A percentile compares a stretch with the other conserved stretches of the same genome.
These are phyloP conservation scores for Drosophila burlai DNA, from an alignment of 1,140 invertebrate species.

Conservation along the genomic window DNA sequence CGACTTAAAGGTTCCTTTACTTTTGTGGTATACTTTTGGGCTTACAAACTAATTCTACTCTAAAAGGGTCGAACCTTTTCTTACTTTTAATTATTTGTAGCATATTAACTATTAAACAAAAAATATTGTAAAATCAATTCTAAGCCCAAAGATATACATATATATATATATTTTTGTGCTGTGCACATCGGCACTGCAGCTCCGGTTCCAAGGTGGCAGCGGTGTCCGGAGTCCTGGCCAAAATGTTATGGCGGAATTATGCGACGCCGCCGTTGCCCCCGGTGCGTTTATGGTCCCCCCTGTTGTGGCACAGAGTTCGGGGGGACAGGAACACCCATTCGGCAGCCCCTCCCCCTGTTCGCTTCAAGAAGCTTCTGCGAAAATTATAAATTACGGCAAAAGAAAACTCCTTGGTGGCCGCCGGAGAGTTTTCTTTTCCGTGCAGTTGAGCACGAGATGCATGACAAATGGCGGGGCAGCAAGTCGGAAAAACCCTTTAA, in stretches of 20 bases:
- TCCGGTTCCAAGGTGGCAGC: conserved; percentile 66
- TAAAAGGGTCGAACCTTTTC: background rate
- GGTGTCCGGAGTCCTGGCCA: conserved; percentile 50
- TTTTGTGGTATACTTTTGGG: conserved; percentile 11
- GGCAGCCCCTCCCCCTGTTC: background rate
- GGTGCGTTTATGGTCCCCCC: conserved; percentile 76
- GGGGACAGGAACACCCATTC: conserved; percentile 40
- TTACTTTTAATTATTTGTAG: background rate
- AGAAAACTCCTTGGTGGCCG: conserved; percentile 25
- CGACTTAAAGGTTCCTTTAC: background rate
- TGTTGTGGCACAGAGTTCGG: conserved; percentile 29
- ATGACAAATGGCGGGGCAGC: conserved; percentile 67
- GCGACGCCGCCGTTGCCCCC: conserved; percentile 73
- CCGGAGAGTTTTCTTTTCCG: conserved; percentile 68
- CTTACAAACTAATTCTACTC: background rate
- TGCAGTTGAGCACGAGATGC: conserved; percentile 82
- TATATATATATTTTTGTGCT: background rate
- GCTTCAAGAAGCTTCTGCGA: conserved; percentile 21
- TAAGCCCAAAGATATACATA: too few species aligned
- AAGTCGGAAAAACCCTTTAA: conserved; percentile 38
- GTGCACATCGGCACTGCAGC: conserved; percentile 55
- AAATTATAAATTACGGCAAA: conserved; percentile 66
- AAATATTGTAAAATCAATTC: background rate
- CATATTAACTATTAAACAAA: background rate
- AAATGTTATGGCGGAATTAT: conserved; percentile 80